phyloP scores from a whole-genome alignment of 2,797 vertebrate species.

The Anguilla anguilla region DNA sequence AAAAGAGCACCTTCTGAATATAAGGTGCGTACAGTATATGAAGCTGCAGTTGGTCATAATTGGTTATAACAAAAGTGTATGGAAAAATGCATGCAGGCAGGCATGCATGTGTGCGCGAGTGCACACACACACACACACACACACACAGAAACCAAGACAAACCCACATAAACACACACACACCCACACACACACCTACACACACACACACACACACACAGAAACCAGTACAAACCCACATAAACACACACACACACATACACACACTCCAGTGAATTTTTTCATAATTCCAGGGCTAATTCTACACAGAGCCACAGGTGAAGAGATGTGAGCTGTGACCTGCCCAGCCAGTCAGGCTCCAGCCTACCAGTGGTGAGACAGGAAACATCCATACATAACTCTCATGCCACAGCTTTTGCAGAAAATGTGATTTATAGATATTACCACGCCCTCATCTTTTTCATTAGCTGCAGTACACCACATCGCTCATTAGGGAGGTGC shows the following conservation, averaged over 20 bases:
- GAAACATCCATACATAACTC: background rate
- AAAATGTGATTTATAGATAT: slow-evolving; percentile 30
- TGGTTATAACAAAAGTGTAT: background rate
- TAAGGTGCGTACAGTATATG: slow-evolving; percentile 56
- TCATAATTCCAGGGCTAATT: background rate
- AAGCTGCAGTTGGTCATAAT: slow-evolving; percentile 20
- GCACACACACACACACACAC: background rate
- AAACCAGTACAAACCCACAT: background rate
- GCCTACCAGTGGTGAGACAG: background rate
- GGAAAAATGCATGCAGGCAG: background rate
- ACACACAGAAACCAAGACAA: background rate
- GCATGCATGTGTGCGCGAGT: slow-evolving; percentile 39
- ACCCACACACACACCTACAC: background rate
- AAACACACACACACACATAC: background rate
- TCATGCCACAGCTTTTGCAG: slow-evolving; percentile 25
- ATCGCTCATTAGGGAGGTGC: slow-evolving; percentile 45
- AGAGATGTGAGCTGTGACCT: background rate
- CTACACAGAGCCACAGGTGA: background rate
- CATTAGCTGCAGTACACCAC: slow-evolving; percentile 50
- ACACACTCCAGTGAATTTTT: background rate
- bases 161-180: background rate
- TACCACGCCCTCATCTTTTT: slow-evolving; percentile 44
- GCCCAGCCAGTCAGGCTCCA: slow-evolving; percentile 42
- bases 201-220: too few species aligned
- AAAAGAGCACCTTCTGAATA: slow-evolving; percentile 63